Evolutionary conservation across 2,888 invertebrate genomes (phyloP), one percentile per base, ranked within the genome.

Genomic region (Parochlus steinenii): DNA sequence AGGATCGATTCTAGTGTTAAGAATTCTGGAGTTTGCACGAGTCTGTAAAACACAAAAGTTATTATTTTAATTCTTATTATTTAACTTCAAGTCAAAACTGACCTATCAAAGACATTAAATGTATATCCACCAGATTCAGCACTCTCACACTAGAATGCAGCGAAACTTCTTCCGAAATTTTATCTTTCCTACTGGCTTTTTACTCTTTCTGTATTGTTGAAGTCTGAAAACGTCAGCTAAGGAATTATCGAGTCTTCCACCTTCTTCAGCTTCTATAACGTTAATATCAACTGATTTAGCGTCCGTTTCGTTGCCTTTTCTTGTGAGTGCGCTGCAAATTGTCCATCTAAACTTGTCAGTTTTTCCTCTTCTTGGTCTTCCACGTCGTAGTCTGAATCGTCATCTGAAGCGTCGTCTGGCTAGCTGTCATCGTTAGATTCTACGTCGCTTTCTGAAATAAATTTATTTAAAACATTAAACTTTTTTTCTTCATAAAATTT

Each of bases 231-330:
- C 83, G 36, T 71, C 71, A 0, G 76, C 71, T 38, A 86, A 55
- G 1, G 79, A 76, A 42, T 70, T 67, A 46, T 86, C 76, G 2
- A 80, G 54, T 48, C 69, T 67, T 39, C 69, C 70, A 8, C 81
- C 83, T 52, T 82, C 78, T 41, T 72, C 73, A 46, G 83, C 82
- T 42, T 70, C 69, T 46, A 86, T 69, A 47, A 79, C 68, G 48
- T 80, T 76, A 3, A 79, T 66, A 49, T 82, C 77, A 19, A 81
- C 57, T 41, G 76, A 76, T 45, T 74, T 75, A 28, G 68, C 62
- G 39, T 77, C 77, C 3, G 62, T 65, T 2, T 33, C 8, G 37
- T 33, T 26, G 6, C 46, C 47, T 16, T 68, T 67, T 22, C 62
- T 61, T 2, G 71, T 75, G 6, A 85, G 57, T 1, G 76, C 85